A percentile compares a stretch with the other conserved stretches of the same genome.
phyloP scores from a whole-genome alignment of 1,140 invertebrate genomes.

The Megalonaias nervosa region DNA sequence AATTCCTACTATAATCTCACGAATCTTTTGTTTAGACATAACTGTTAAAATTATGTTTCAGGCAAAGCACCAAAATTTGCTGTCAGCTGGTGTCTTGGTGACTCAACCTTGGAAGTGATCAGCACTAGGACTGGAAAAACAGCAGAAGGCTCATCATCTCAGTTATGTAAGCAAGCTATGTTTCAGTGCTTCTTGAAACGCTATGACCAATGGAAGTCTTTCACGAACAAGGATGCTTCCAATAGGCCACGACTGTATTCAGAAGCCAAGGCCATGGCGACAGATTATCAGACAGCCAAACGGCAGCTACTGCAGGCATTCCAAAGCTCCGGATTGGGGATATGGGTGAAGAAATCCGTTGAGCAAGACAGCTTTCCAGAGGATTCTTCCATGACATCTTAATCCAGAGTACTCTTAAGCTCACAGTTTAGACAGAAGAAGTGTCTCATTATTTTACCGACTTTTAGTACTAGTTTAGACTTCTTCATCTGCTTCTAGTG shows the following conservation, averaged over 20 bases:
- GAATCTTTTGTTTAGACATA: too few species aligned
- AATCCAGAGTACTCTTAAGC: too few species aligned
- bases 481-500: too few species aligned
- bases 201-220: constrained; percentile 66
- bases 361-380: constrained; percentile 90
- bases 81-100: constrained; percentile 86
- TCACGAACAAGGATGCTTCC: constrained; percentile 27
- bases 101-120: constrained; percentile 67
- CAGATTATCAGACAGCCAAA: constrained; percentile 83
- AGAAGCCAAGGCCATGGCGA: constrained; percentile 74
- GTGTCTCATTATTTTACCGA: too few species aligned
- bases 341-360: constrained; percentile 91
- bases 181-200: constrained; percentile 79
- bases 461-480: too few species aligned
- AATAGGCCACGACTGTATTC: constrained; percentile 68
- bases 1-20: too few species aligned
- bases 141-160: constrained; percentile 80
- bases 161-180: constrained; percentile 86
- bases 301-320: constrained; percentile 83
- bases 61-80: constrained; percentile 88
- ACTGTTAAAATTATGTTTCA: too few species aligned
- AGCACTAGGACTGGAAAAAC: constrained; percentile 82
- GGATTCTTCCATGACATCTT: neutral
- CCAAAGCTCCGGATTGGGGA: constrained; percentile 83
- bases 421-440: too few species aligned